These are phyloP conservation scores for Callocephalon fimbriatum DNA, from an alignment of 2,113 vertebrate species.

Conservation along the genomic window DNA sequence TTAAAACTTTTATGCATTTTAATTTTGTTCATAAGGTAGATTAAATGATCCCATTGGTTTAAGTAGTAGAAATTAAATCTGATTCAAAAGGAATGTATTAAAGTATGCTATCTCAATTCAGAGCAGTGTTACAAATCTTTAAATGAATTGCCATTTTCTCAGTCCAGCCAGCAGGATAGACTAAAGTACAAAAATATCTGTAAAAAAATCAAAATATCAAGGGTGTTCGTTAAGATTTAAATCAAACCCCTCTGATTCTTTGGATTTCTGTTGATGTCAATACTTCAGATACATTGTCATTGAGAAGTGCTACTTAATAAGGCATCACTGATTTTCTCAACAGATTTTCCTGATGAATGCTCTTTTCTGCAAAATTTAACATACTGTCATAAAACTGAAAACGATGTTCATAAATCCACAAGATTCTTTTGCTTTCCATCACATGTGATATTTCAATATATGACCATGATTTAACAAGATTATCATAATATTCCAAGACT, in stretches of 20 bases:
- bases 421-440: not conserved
- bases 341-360: not conserved
- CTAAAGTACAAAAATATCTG: not conserved
- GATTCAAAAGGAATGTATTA: not conserved
- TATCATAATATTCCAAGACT: not conserved
- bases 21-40: not conserved
- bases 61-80: not conserved
- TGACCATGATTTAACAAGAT: not conserved
- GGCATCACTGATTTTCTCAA: not conserved
- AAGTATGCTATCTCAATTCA: not conserved
- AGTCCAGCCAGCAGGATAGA: not conserved
- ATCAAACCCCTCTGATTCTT: not conserved
- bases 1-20: not conserved
- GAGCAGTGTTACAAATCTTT: not conserved
- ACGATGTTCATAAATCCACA: not conserved
- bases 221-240: not conserved
- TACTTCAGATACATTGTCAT: not conserved
- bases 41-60: not conserved
- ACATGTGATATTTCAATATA: not conserved
- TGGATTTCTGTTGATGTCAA: not conserved
- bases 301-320: not conserved
- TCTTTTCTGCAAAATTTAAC: not conserved
- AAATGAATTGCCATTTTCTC: not conserved
- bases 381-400: not conserved
- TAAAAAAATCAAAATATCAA: not conserved